Conservation (phyloP, 23 tunicate species). For the Clavelina lepadiformis region DNA sequence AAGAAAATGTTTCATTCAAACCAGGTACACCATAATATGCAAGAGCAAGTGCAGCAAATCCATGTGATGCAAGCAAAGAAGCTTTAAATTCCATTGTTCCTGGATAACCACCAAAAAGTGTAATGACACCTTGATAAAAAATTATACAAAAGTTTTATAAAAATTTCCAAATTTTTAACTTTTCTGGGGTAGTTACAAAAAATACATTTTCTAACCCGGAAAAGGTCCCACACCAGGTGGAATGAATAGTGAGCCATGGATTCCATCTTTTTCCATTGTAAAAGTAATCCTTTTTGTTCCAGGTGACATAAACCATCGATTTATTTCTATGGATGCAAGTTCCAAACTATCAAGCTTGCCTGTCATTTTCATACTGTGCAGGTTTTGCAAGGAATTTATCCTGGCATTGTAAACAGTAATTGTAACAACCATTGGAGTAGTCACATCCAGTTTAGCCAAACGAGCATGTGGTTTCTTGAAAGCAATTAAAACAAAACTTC, state of each 20-base stretch:
- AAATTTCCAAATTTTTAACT: no score
- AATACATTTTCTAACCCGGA: no score
- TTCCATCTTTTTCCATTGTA: conserved; percentile 17
- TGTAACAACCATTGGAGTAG: conserved; percentile 22
- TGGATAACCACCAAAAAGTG: conserved; percentile 52
- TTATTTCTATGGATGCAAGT: conserved; percentile 3
- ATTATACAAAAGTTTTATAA: no score
- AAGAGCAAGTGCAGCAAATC: conserved; percentile 58
- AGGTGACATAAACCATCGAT: conserved; percentile 28
- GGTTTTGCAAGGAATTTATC: not conserved
- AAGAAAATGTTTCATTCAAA: not conserved
- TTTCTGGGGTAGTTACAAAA: no score
- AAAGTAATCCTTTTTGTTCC: conserved; percentile 11
- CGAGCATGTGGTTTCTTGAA: conserved; percentile 27
- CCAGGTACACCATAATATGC: conserved; percentile 38
- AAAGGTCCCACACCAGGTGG: conserved; percentile 49
- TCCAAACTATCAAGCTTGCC: not conserved
- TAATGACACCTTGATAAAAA: conserved; percentile 27
- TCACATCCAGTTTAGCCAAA: conserved; percentile 30
- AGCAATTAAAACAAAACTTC: no score
- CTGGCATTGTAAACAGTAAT: conserved; percentile 10
- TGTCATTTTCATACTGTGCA: conserved; percentile 3
- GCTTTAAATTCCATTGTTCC: conserved; percentile 64
- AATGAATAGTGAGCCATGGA: conserved; percentile 29
- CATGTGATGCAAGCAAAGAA: conserved; percentile 49